Base-by-base conservation (phyloP, 2,888 invertebrate species). In the Melipona bicolor region DNA sequence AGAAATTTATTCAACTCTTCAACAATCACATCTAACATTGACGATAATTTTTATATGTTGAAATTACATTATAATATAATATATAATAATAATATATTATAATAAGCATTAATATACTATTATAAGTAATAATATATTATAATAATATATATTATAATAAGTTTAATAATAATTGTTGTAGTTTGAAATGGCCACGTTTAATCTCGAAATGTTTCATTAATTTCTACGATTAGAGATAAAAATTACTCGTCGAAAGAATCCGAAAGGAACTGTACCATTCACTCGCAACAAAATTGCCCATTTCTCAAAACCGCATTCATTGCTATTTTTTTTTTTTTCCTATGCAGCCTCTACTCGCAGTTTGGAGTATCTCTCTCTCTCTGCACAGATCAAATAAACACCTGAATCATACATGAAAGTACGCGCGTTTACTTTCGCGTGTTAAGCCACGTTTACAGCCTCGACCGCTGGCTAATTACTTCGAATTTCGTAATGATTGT, bases 351-450 rank as follows among this genome's bases (percentile, higher is more conserved):
- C 13, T 24, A n/a, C 17, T 36, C 21, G 17, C 17, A 36, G 56
- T n/a, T 65, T 49, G 24, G 27, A 19, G 32, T 32, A 64, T 62
- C 32, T 43, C 71, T 36, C 36, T 36, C 36, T 36, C 43, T 43
- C 43, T 65, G 49, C n/a, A 36, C 52, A 19, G 17, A 52, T 27
- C 36, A n/a, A 65, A 77, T 79, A 76, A 84, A 71, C 24, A 72
- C 32, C 67, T 73, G 77, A 77, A 77, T 84, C 76, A 70, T 84
- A 43, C 59, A 24, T 17, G 56, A 52, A 71, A 65, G 68, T 61
- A 76, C 68, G 80, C 32, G 52, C 70, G 36, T 72, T 72, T 62
- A 62, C 75, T 56, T 68, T 80, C 76, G 43, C 43, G 64, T 32
- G 62, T 5, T 74, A 74, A 82, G 59, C 75, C 24, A 49, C 64